Conservation (phyloP, 1,140 invertebrate genomes). For the Acromyrmex charruanus region DNA sequence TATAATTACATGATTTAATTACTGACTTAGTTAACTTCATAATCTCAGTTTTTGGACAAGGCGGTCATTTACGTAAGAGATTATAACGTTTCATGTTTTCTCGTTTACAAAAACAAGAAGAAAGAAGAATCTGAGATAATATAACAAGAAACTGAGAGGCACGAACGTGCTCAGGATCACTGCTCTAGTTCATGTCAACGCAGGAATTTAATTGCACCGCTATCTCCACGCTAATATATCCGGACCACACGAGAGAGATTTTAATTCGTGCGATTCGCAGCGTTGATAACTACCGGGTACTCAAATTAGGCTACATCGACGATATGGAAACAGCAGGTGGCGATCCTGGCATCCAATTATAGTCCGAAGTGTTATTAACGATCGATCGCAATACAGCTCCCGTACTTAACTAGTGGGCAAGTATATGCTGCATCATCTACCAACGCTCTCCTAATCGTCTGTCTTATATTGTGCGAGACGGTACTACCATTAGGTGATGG, state of each 20-base stretch:
- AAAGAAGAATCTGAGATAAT: background rate
- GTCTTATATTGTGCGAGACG: constrained; percentile 46
- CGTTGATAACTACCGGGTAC: constrained; percentile 66
- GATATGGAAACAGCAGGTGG: constrained; percentile 72
- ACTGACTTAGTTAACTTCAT: background rate
- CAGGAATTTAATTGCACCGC: constrained; percentile 71
- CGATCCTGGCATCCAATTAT: constrained; percentile 63
- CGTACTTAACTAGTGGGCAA: constrained; percentile 42
- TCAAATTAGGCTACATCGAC: constrained; percentile 66
- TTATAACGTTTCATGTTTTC: background rate
- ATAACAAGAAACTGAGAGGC: background rate
- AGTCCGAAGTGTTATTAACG: constrained; percentile 51
- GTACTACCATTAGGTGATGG: constrained; percentile 3
- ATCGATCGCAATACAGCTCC: constrained; percentile 47
- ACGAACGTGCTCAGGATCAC: constrained; percentile 2
- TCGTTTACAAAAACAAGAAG: background rate
- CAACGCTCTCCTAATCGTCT: constrained; percentile 40
- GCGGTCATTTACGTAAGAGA: background rate
- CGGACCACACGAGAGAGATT: constrained; percentile 60
- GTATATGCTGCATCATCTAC: constrained; percentile 51
- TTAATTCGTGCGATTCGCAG: constrained; percentile 69
- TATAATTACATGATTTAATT: background rate
- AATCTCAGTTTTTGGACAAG: background rate
- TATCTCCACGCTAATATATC: constrained; percentile 61
- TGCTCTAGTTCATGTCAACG: constrained; percentile 56